A percentile compares a stretch with the other conserved stretches of the same genome.
phyloP scores from a whole-genome alignment of 2,113 vertebrate genomes.

The Psammodynastes pulverulentus region DNA sequence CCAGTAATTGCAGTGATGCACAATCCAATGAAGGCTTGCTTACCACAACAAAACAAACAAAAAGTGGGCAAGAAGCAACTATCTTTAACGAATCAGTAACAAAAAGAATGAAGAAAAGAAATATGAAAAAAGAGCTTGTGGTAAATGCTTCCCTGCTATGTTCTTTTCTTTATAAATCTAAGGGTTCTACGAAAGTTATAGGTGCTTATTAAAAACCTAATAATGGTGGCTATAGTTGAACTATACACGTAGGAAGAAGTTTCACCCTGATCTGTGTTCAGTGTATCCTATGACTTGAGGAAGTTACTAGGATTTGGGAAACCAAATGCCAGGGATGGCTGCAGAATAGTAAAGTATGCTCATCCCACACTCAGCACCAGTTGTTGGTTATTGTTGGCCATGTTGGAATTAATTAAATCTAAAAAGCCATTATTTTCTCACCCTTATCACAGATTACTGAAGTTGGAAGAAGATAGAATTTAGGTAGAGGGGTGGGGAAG shows the following conservation, averaged over 20 bases:
- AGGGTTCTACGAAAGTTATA: background rate
- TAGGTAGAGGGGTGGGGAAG: too few species aligned
- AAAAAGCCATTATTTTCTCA: background rate
- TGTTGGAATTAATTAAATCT: background rate
- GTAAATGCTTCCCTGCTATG: slow-evolving; percentile 31
- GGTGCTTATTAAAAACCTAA: background rate
- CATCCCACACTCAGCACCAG: background rate
- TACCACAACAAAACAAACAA: background rate
- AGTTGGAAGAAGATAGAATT: background rate
- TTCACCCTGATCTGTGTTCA: background rate
- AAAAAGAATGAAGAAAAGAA: slow-evolving; percentile 40
- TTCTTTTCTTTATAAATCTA: background rate
- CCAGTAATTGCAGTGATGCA: background rate
- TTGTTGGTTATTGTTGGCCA: background rate
- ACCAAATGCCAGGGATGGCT: background rate
- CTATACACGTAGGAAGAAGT: background rate
- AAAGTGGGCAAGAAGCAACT: slow-evolving; percentile 30
- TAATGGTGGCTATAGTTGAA: background rate
- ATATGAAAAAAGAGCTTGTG: slow-evolving; percentile 30
- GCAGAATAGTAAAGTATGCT: background rate
- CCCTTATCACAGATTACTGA: background rate
- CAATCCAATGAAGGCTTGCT: background rate
- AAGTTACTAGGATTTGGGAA: background rate
- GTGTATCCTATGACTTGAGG: background rate
- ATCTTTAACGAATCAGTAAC: slow-evolving; percentile 9